A percentile compares a stretch with the other conserved stretches of the same genome.
Evolutionary conservation across 2,113 vertebrate species (phyloP).

Genomic region (Plecotus auritus): DNA sequence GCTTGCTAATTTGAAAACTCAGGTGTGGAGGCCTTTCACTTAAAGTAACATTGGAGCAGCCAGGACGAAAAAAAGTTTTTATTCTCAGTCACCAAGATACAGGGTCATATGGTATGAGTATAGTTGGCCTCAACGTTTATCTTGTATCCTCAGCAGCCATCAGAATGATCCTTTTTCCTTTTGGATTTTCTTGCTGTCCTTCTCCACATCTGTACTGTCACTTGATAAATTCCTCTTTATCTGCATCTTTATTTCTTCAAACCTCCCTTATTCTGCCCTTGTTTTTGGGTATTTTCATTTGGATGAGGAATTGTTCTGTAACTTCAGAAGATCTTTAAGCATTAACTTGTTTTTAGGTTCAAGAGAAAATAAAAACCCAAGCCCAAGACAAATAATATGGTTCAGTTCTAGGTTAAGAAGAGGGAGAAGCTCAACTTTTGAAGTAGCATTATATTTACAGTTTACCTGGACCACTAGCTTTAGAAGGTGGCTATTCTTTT

Average conservation of each 20-base stretch:
- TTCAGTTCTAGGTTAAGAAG: neutral
- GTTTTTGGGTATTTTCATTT: neutral
- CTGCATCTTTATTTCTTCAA: neutral
- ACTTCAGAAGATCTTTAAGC: neutral
- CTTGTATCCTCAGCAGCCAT: neutral
- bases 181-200: neutral
- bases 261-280: neutral
- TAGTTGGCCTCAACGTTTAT: neutral
- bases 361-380: neutral
- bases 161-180: neutral
- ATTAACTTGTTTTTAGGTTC: conserved; percentile 31
- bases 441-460: neutral
- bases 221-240: neutral
- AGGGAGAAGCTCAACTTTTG: neutral
- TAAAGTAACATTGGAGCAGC: neutral
- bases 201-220: neutral
- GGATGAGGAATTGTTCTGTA: neutral
- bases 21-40: neutral
- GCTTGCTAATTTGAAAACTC: neutral
- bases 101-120: neutral
- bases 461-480: neutral
- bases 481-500: neutral
- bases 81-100: neutral
- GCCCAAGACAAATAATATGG: neutral
- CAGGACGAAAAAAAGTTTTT: neutral